These are phyloP conservation scores for Tangara arthus DNA, from an alignment of 2,797 vertebrate genomes.

Conservation along the genomic window DNA sequence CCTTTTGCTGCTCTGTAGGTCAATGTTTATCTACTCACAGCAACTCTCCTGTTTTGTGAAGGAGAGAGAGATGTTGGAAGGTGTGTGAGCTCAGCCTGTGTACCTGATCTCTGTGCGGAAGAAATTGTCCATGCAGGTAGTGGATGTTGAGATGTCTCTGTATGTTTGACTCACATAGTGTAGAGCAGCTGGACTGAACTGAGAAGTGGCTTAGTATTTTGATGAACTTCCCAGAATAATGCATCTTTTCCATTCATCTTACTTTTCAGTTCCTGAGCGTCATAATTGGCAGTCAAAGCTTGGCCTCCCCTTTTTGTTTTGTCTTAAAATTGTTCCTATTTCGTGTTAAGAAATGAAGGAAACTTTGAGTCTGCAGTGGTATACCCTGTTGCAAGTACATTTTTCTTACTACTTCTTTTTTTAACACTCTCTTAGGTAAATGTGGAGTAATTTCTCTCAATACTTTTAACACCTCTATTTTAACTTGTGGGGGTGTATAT, in stretches of 20 bases:
- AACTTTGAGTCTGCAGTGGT: not conserved
- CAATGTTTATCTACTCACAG: not conserved
- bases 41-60: not conserved
- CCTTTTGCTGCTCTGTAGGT: not conserved
- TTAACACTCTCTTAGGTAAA: not conserved
- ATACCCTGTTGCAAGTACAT: not conserved
- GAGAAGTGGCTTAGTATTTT: not conserved
- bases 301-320: not conserved
- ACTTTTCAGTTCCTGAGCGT: not conserved
- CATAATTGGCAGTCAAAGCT: not conserved
- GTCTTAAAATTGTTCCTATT: not conserved
- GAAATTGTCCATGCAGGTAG: not conserved
- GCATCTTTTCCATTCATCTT: not conserved
- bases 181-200: not conserved
- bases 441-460: not conserved
- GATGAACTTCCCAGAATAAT: not conserved
- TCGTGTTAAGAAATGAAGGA: not conserved
- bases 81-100: not conserved
- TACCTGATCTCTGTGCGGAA: not conserved
- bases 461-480: not conserved
- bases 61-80: not conserved
- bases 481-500: rapidly evolving
- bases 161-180: not conserved
- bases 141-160: not conserved
- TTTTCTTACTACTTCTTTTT: not conserved